phyloP scores from a whole-genome alignment of 2,113 vertebrate species.

The Nothobranchius furzeri region DNA sequence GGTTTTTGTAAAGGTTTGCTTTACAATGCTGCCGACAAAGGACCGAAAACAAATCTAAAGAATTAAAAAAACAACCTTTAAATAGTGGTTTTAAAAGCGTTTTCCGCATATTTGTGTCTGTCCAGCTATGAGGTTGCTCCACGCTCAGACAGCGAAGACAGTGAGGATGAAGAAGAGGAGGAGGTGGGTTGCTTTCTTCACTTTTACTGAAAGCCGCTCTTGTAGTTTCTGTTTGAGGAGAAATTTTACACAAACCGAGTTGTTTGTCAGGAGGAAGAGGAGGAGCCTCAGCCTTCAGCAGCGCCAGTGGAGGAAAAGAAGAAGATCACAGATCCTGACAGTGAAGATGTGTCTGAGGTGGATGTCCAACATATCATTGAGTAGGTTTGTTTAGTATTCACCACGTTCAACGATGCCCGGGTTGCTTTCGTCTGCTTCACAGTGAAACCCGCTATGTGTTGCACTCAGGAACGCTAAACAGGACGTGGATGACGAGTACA shows the following conservation, averaged over 20 bases:
- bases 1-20: too few species aligned
- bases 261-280: constrained; percentile 85
- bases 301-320: constrained; percentile 86
- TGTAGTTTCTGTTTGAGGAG: not conserved
- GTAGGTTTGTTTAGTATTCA: constrained; percentile 73
- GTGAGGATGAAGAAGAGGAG: constrained; percentile 88
- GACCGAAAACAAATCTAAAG: too few species aligned
- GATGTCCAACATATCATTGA: constrained; percentile 92
- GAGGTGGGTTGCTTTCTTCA: constrained; percentile 75
- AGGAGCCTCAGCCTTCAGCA: constrained; percentile 79
- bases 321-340: constrained; percentile 92
- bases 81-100: too few species aligned
- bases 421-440: not conserved
- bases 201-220: constrained; percentile 1
- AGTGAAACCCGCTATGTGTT: not conserved
- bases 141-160: constrained; percentile 94
- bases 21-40: too few species aligned
- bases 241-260: not conserved
- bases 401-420: not conserved
- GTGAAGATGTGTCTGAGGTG: constrained; percentile 91
- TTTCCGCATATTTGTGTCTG: constrained; percentile 2
- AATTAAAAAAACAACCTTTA: too few species aligned
- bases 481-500: constrained; percentile 95
- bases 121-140: constrained; percentile 93
- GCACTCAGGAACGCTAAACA: constrained; percentile 88